Percentiles rank a stretch among this genome's conserved stretches.
Conservation (phyloP, 1,140 invertebrate species). For the Chymomyza costata region DNA sequence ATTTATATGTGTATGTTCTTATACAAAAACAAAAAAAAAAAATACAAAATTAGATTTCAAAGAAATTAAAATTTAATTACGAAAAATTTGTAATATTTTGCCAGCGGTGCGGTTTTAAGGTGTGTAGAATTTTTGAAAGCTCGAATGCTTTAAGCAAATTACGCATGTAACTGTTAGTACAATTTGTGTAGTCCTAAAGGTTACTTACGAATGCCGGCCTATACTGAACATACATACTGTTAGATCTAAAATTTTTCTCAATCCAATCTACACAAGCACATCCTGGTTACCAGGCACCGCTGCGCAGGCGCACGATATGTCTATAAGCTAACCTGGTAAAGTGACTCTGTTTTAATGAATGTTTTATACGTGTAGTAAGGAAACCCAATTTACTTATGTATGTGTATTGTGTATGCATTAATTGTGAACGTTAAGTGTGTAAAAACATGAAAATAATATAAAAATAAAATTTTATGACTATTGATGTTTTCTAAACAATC, state of each 20-base stretch:
- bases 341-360: conserved; percentile 37
- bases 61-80: conserved; percentile 21
- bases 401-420: conserved; percentile 6
- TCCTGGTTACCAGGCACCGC: conserved; percentile 43
- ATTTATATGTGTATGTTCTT: conserved; percentile 54
- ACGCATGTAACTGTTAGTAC: conserved; percentile 30
- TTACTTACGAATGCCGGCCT: conserved; percentile 34
- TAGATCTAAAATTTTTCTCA: conserved; percentile 36
- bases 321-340: conserved; percentile 26
- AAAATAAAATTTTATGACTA: conserved; percentile 27
- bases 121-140: conserved; percentile 45
- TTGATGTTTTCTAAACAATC: conserved; percentile 15
- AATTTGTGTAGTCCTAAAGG: conserved; percentile 14
- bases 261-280: no score
- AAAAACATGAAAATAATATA: conserved; percentile 32
- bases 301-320: conserved; percentile 63
- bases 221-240: conserved; percentile 11
- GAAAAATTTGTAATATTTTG: conserved; percentile 21
- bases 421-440: conserved; percentile 38
- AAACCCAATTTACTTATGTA: conserved; percentile 2
- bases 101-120: conserved; percentile 38
- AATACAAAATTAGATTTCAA: conserved; percentile 21
- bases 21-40: conserved; percentile 49
- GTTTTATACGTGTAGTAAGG: conserved; percentile 44
- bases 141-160: conserved; percentile 33